Base-by-base conservation (phyloP, 1,140 invertebrate species). In the Homalodisca vitripennis region DNA sequence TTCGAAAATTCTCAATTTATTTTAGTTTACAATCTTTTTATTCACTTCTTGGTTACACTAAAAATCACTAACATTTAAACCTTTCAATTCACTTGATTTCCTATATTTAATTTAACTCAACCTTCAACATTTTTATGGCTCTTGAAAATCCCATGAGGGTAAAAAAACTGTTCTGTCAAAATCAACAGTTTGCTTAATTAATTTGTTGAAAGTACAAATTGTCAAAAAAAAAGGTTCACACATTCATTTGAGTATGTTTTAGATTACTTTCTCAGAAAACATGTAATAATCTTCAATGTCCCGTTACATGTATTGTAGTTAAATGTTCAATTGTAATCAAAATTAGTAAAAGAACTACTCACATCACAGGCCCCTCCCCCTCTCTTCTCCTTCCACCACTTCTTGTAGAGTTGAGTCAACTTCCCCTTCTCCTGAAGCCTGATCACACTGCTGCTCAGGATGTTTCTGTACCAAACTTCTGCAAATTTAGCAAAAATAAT, bases 321-420 rank as follows among this genome's bases (percentile, higher is more conserved):
- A 41, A 53, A 12, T 53, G 20, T 22, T 6, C 22, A 29, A 60
- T 22, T 14, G 6, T 3, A 66, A 34, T 17, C 14, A 46, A 3
- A 3, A 34, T 20, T 6, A 53, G 12, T 53, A 3, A 53, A 17
- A 3, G 12, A 14, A 22, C 6, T 27, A 27, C 55, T 80, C 79
- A 92, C 91, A 73, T 82, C 78, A 78, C 91, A 93, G 51, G 84
- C 84, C 1, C 89, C 87, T 26, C 88, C 90, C 0, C 90, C 91
- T 67, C 88, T 77, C 76, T 90, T 88, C 77, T 90, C 85, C 77
- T 89, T 87, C 93, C 93, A 96, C 94, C 94, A 97, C 79, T 92
- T 93, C 17, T 86, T 89, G 77, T 94, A 92, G 47, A 96, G 78
- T 30, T 87, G 82, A n/a, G 87, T 84, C 1, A 74, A 53, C 57